Percentiles rank a stretch among this genome's conserved stretches.
Conservation (phyloP, 1,140 invertebrate species). For the Drosophila auraria region DNA sequence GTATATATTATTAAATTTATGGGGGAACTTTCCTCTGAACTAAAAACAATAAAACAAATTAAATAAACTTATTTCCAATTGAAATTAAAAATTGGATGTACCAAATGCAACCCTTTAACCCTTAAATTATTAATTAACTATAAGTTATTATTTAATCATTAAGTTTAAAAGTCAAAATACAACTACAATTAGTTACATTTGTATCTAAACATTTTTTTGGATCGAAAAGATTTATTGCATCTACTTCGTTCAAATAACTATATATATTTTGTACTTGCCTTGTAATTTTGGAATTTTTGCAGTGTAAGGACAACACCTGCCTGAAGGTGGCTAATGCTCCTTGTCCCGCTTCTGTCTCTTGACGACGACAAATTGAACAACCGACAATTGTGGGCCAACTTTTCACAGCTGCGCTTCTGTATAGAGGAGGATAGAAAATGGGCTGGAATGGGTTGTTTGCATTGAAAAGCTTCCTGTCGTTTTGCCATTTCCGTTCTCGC, state of each 20-base stretch:
- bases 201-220: neutral
- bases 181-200: neutral
- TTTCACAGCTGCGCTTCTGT: constrained; percentile 18
- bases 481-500: constrained; percentile 56
- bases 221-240: no score
- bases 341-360: constrained; percentile 27
- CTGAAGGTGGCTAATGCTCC: constrained; percentile 6
- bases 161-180: no score
- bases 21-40: no score
- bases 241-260: neutral
- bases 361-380: constrained; percentile 59
- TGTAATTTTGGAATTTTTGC: neutral
- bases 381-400: constrained; percentile 48
- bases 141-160: no score
- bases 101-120: no score
- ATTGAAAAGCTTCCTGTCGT: constrained; percentile 52
- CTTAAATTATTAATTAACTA: no score
- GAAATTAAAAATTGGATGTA: no score
- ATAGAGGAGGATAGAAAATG: neutral
- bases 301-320: constrained; percentile 12
- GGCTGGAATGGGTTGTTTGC: constrained; percentile 33
- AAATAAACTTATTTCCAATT: no score
- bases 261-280: neutral
- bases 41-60: no score
- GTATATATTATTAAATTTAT: no score